Evolutionary conservation across 2,888 invertebrate genomes (phyloP).

Genomic region (Cheilosia grossa): DNA sequence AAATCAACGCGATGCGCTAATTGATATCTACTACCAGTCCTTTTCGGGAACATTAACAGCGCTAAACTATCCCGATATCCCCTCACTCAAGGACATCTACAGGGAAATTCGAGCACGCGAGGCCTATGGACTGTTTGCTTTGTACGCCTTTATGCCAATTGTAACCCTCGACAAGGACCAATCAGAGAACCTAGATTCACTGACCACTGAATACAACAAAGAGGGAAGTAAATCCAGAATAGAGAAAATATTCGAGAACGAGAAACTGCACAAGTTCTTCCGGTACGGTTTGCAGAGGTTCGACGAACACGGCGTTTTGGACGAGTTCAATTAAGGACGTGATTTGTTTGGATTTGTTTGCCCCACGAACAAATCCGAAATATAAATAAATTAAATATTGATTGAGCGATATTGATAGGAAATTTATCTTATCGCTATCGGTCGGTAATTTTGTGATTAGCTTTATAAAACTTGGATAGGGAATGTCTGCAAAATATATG

Average conservation of each 20-base stretch:
- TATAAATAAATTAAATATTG: background rate
- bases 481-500: too few relatives aligned
- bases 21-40: slow-evolving; percentile 77
- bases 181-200: slow-evolving; percentile 77
- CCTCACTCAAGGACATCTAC: slow-evolving; percentile 78
- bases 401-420: background rate
- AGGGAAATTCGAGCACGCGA: slow-evolving; percentile 79
- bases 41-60: slow-evolving; percentile 76
- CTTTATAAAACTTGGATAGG: too few relatives aligned
- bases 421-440: background rate
- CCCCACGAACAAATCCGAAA: background rate
- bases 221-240: slow-evolving; percentile 75
- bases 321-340: slow-evolving; percentile 72
- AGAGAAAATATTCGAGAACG: slow-evolving; percentile 76
- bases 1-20: slow-evolving; percentile 76
- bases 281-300: slow-evolving; percentile 78
- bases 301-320: slow-evolving; percentile 79
- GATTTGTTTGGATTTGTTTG: background rate
- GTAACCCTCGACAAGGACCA: slow-evolving; percentile 78
- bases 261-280: slow-evolving; percentile 77
- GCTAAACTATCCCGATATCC: slow-evolving; percentile 78
- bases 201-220: slow-evolving; percentile 75
- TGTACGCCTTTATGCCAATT: slow-evolving; percentile 79
- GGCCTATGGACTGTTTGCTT: slow-evolving; percentile 78
- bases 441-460: background rate